phyloP scores from a whole-genome alignment of 92 coral and sea anemone genomes.

The Porites divaricata region DNA sequence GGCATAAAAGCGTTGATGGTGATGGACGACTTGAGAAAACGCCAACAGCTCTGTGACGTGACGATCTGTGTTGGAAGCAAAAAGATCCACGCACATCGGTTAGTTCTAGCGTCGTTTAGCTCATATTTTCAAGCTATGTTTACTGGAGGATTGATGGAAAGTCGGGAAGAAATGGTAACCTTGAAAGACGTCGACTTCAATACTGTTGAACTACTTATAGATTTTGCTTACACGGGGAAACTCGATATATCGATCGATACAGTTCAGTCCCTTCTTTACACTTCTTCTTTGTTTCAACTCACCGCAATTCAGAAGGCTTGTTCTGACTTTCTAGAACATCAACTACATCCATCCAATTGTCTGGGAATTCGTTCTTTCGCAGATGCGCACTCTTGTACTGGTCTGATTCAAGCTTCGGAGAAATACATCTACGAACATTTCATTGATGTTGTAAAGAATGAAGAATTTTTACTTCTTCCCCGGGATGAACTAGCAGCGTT shows the following conservation, averaged over 20 bases:
- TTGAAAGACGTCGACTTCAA: slow-evolving; percentile 75
- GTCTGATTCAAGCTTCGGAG: slow-evolving; percentile 66
- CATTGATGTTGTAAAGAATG: slow-evolving; percentile 79
- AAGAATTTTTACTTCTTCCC: slow-evolving; percentile 81
- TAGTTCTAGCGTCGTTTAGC: slow-evolving; percentile 81
- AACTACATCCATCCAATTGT: slow-evolving; percentile 88
- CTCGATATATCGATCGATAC: slow-evolving; percentile 78
- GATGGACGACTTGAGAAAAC: slow-evolving; percentile 85
- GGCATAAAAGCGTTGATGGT: slow-evolving; percentile 89
- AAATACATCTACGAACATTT: slow-evolving; percentile 85
- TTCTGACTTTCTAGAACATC: slow-evolving; percentile 76
- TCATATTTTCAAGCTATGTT: slow-evolving; percentile 90
- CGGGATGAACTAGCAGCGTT: slow-evolving; percentile 70
- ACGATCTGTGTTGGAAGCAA: slow-evolving; percentile 74
- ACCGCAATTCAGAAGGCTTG: slow-evolving; percentile 86
- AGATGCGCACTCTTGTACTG: slow-evolving; percentile 75
- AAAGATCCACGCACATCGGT: slow-evolving; percentile 68
- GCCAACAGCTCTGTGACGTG: slow-evolving; percentile 82
- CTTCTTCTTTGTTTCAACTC: slow-evolving; percentile 80
- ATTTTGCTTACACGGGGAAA: slow-evolving; percentile 90
- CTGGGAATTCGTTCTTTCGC: slow-evolving; percentile 88
- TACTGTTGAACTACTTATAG: slow-evolving; percentile 69
- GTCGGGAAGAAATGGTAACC: slow-evolving; percentile 69
- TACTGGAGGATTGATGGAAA: slow-evolving; percentile 81
- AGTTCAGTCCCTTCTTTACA: slow-evolving; percentile 75